A percentile compares a stretch with the other conserved stretches of the same genome.
Evolutionary conservation across 1,140 invertebrate genomes (phyloP).

Genomic region (Zaprionus inermis): DNA sequence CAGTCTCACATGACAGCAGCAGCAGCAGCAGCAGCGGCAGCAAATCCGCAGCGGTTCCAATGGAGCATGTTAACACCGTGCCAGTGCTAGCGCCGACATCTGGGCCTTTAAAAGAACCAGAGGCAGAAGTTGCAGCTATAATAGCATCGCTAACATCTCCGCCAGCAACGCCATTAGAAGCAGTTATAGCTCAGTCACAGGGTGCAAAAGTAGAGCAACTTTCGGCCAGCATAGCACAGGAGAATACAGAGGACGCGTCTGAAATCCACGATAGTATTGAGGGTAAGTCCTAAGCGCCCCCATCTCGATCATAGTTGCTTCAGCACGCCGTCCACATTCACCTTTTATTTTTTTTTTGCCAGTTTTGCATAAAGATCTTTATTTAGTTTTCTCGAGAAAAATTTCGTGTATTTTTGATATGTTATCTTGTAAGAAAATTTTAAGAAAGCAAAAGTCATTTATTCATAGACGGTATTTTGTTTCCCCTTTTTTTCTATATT

Average conservation of each 20-base stretch:
- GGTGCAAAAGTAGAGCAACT: conserved; percentile 6
- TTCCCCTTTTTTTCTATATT: conserved; percentile 4
- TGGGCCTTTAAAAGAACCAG: background rate
- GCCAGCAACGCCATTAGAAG: background rate
- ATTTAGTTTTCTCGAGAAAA: conserved; percentile 14
- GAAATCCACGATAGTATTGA: conserved; percentile 73
- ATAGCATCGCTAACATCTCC: background rate
- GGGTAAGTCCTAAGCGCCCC: conserved; percentile 42
- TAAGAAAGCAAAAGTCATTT: conserved; percentile 20
- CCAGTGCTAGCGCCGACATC: background rate
- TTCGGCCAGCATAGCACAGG: background rate
- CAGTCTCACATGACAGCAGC: conserved; percentile 4
- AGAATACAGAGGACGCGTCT: conserved; percentile 33
- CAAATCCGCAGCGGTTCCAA: background rate
- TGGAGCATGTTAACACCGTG: background rate
- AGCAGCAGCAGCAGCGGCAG: background rate
- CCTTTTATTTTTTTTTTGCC: no score
- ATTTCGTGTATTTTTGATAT: conserved; percentile 32
- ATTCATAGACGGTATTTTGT: conserved; percentile 13
- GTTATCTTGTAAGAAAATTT: conserved; percentile 27
- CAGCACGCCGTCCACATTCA: background rate
- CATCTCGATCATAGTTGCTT: background rate
- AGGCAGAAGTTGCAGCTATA: background rate
- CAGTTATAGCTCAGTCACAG: background rate
- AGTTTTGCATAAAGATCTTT: background rate